Evolutionary conservation across 1,140 invertebrate species (phyloP).

Genomic region (Cryptotermes secundus): DNA sequence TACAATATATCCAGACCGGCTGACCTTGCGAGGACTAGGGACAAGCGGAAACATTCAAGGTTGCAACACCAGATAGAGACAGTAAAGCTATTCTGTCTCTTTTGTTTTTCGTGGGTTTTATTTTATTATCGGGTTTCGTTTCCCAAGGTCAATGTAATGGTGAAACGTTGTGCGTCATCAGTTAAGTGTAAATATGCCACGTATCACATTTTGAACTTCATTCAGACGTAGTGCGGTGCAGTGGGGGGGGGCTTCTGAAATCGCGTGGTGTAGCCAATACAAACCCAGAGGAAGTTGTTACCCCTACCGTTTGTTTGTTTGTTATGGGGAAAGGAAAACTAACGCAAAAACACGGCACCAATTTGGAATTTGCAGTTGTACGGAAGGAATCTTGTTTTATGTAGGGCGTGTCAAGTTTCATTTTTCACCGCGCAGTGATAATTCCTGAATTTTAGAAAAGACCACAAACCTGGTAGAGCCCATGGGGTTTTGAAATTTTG

Average conservation of each 20-base stretch:
- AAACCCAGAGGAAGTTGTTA: too few relatives aligned
- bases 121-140: conserved; percentile 5
- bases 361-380: not conserved
- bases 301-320: too few relatives aligned
- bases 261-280: too few relatives aligned
- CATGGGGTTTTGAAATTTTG: not conserved
- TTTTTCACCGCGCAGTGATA: too few relatives aligned
- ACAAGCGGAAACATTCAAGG: conserved; percentile 49
- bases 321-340: too few relatives aligned
- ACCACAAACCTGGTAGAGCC: not conserved
- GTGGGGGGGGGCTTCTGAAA: too few relatives aligned
- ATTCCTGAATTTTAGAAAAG: too few relatives aligned
- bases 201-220: not conserved
- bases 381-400: not conserved
- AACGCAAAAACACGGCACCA: too few relatives aligned
- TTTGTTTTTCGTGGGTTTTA: not conserved
- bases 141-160: conserved; percentile 12
- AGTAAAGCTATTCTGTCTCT: not conserved
- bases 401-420: too few relatives aligned
- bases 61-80: conserved; percentile 35
- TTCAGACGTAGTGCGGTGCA: not conserved
- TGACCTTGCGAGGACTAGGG: conserved; percentile 44
- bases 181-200: not conserved
- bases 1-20: conserved; percentile 41
- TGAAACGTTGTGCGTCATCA: not conserved